Base-by-base conservation (phyloP, 2,113 vertebrate species). In the Edolisoma coerulescens region DNA sequence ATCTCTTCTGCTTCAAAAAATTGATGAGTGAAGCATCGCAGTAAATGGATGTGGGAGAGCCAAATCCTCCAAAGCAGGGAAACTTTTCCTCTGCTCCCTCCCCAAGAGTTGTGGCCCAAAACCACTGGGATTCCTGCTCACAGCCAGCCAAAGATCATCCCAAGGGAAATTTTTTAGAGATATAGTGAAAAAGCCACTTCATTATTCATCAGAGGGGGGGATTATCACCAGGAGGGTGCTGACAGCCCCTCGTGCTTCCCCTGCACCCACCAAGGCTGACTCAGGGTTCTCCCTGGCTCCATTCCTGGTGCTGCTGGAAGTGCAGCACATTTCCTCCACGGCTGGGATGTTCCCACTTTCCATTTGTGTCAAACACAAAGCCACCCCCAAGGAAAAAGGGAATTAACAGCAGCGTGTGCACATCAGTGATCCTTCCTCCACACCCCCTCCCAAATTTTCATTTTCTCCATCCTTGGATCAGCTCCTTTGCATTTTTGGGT, bases 21-120 rank as follows among this genome's bases (percentile, higher is more conserved):
- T 2, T 9, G 16, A 13, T 47, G 19, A 3, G 11, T 26, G 41
- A 65, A 61, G 15, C 15, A 1, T 1, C 1, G 3, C 26, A 81
- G 21, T 3, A 53, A 77, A 44, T 0, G 7, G 37, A 56, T 0
- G 2, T 6, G 19, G 49, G 23, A 57, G 45, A 80, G 44, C n/a
- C 18, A 52, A n/a, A 61, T 47, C 37, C 70, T 65, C 80, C 35
- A 41, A 10, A 70, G n/a, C 37, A 59, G 42, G 56, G 26, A 57
- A 56, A 20, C 28, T 3, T n/a, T 41, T 11, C 59, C 50, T 10
- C 15, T 45, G 45, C 64, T 67, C 54, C 71, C 33, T 21, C 60
- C 53, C 30, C 28, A 23, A 22, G 33, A 5, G 19, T 1, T 26
- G 63, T 16, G 54, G 16, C n/a, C 80, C 80, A 45, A 80, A 90